phyloP scores from a whole-genome alignment of 2,113 vertebrate genomes.

The Rallus limicola region DNA sequence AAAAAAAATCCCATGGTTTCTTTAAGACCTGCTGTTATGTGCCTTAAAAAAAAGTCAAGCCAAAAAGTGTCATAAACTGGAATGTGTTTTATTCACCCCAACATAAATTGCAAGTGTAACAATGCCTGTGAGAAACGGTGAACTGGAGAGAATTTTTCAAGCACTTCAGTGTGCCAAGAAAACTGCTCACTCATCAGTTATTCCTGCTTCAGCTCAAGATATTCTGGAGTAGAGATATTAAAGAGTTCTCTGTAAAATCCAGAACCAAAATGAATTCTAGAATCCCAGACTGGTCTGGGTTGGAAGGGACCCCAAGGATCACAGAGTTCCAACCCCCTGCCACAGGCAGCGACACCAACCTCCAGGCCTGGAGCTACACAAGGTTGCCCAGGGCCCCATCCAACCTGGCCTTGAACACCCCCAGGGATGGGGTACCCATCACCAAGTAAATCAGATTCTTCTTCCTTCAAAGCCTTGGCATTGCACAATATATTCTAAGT shows the following conservation, averaged over 20 bases:
- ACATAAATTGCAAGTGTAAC: slow-evolving; percentile 15
- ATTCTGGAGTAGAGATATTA: not conserved
- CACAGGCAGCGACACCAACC: no score
- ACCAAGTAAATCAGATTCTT: not conserved
- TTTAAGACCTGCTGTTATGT: not conserved
- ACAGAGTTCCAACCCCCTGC: no score
- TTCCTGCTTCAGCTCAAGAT: not conserved
- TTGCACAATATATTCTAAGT: not conserved
- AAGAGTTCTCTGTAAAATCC: not conserved
- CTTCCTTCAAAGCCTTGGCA: not conserved
- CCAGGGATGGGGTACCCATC: no score
- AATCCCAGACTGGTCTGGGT: no score
- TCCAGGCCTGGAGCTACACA: no score
- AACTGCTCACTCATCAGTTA: not conserved
- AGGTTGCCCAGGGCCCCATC: no score
- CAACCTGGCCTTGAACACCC: no score
- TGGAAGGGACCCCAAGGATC: no score
- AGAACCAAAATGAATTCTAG: not conserved
- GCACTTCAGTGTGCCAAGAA: not conserved
- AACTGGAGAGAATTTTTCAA: not conserved
- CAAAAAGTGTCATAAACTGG: not conserved
- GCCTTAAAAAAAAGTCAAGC: not conserved
- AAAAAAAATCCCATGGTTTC: not conserved
- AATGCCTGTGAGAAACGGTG: not conserved
- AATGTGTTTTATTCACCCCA: not conserved